Percentiles rank a stretch among this genome's conserved stretches.
Conservation (phyloP, 2,888 invertebrate species). For the Luffia ferchaultella region DNA sequence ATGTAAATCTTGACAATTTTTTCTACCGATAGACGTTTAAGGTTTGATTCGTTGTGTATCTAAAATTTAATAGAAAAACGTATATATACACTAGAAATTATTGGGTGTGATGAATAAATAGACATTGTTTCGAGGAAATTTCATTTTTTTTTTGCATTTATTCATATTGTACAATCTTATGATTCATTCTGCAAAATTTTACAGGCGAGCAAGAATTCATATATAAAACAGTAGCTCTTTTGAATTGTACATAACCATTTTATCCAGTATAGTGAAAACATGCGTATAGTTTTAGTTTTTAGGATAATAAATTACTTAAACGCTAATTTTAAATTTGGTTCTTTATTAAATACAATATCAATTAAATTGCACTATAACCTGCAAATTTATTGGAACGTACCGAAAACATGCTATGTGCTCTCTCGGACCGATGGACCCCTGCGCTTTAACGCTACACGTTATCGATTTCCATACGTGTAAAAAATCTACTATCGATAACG, state of each 20-base stretch:
- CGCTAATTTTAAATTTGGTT: constrained; percentile 66
- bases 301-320: constrained; percentile 68
- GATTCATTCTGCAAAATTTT: constrained; percentile 68
- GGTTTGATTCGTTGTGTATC: background rate
- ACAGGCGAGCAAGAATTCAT: constrained; percentile 69
- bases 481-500: no score
- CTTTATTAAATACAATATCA: constrained; percentile 68
- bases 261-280: constrained; percentile 68
- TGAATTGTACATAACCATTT: constrained; percentile 66
- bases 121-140: constrained; percentile 49
- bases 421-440: constrained; percentile 62
- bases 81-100: constrained; percentile 6
- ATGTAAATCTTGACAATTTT: background rate
- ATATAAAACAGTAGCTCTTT: constrained; percentile 67
- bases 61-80: background rate
- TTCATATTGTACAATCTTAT: constrained; percentile 66
- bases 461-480: no score
- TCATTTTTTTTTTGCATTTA: constrained; percentile 66
- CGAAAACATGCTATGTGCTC: constrained; percentile 56
- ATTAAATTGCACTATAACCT: constrained; percentile 64
- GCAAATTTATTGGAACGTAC: constrained; percentile 52
- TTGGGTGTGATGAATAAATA: constrained; percentile 8
- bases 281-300: constrained; percentile 64
- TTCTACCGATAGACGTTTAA: background rate
- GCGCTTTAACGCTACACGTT: no score